Evolutionary conservation across 2,888 invertebrate species (phyloP).

Genomic region (Emmelina monodactyla): DNA sequence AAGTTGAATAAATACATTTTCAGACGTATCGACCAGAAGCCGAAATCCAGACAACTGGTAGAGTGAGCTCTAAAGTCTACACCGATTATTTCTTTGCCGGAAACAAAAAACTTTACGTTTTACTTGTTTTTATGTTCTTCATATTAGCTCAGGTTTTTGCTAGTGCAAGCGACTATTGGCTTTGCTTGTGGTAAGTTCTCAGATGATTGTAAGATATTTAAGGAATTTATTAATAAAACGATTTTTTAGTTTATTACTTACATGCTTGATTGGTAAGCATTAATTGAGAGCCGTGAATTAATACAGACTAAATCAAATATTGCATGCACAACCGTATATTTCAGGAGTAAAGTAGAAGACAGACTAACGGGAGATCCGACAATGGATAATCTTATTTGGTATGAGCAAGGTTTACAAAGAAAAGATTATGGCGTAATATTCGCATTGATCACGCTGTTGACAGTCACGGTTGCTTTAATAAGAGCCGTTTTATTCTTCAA

Average conservation of each 20-base stretch:
- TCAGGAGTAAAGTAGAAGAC: conserved; percentile 50
- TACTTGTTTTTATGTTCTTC: conserved; percentile 36
- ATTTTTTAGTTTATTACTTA: too few relatives aligned
- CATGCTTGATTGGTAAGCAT: too few relatives aligned
- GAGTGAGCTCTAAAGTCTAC: conserved; percentile 44
- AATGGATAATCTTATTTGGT: conserved; percentile 42
- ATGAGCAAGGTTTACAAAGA: conserved; percentile 34
- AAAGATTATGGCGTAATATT: conserved; percentile 58
- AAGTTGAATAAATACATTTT: too few relatives aligned
- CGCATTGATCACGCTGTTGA: conserved; percentile 59
- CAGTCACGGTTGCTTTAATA: conserved; percentile 67
- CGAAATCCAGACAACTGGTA: conserved; percentile 39
- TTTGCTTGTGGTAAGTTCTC: conserved; percentile 38
- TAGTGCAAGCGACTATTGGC: conserved; percentile 54
- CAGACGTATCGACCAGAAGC: too few relatives aligned
- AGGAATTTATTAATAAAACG: not conserved
- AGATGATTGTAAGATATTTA: not conserved
- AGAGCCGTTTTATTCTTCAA: conserved; percentile 72
- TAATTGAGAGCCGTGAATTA: not conserved
- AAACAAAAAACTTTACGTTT: conserved; percentile 29
- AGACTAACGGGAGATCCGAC: conserved; percentile 43
- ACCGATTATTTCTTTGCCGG: conserved; percentile 46
- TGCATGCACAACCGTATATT: conserved; percentile 7
- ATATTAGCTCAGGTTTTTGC: conserved; percentile 67
- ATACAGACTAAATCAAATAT: not conserved